Conservation (phyloP, 2,113 vertebrate genomes). For the Melanocharis versteri region DNA sequence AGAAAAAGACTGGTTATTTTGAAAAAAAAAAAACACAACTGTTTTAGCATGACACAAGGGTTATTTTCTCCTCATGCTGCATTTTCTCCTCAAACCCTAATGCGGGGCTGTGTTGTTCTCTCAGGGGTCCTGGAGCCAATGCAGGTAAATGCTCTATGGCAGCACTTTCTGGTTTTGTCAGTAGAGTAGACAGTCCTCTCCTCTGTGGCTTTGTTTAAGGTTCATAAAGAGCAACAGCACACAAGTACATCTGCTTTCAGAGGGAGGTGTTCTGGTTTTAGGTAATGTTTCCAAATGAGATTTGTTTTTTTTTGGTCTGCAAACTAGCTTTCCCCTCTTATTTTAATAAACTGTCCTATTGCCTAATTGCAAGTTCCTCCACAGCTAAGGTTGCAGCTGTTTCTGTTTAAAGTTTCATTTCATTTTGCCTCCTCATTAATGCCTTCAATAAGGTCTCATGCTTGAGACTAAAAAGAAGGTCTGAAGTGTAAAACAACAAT, state of each 20-base stretch:
- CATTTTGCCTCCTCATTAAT: constrained; percentile 22
- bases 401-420: constrained; percentile 40
- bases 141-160: background rate
- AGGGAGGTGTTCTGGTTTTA: background rate
- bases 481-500: background rate
- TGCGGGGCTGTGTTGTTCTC: background rate
- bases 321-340: background rate
- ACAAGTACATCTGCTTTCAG: background rate
- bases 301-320: background rate
- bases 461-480: background rate
- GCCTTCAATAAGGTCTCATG: constrained; percentile 9
- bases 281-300: background rate
- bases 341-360: background rate
- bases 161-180: background rate
- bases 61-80: background rate
- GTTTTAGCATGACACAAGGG: rapidly evolving
- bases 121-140: background rate
- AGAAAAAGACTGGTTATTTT: background rate
- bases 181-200: background rate
- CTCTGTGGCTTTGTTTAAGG: background rate
- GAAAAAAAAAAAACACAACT: too few species aligned
- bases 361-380: background rate
- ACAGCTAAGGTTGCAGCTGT: constrained; percentile 17
- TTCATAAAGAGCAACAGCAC: background rate
- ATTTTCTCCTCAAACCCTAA: background rate